phyloP scores from a whole-genome alignment of 2,113 vertebrate species.

The Ammodytes marinus region DNA sequence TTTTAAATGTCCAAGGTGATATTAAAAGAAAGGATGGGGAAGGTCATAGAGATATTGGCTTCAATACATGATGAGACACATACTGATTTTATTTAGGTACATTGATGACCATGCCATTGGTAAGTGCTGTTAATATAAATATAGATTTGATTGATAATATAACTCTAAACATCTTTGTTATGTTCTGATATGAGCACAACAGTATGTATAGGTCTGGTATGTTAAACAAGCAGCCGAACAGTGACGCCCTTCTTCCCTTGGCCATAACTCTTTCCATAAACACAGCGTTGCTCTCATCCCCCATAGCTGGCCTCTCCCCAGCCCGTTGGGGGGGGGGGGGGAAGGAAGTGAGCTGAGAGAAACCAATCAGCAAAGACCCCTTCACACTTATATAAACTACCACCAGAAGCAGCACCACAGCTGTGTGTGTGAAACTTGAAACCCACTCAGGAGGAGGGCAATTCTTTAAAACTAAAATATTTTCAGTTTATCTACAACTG shows the following conservation, averaged over 20 bases:
- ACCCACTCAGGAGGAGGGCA: not conserved
- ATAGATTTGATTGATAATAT: not conserved
- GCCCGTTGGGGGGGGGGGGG: slow-evolving; percentile 8
- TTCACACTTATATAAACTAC: not conserved
- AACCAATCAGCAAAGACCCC: not conserved
- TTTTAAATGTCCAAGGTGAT: too few species aligned
- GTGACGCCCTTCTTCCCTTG: not conserved
- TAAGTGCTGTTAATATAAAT: not conserved
- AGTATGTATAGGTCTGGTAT: not conserved
- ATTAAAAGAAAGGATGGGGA: not conserved
- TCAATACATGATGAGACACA: not conserved
- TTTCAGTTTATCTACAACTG: not conserved
- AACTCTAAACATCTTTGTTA: not conserved
- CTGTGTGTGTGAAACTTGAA: slow-evolving; percentile 10
- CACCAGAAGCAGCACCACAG: slow-evolving; percentile 14
- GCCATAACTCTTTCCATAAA: slow-evolving; percentile 43
- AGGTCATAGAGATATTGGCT: not conserved
- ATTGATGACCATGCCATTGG: not conserved
- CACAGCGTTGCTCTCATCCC: slow-evolving; percentile 25
- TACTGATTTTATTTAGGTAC: not conserved
- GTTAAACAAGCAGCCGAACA: slow-evolving; percentile 5
- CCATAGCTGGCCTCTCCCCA: slow-evolving; percentile 39
- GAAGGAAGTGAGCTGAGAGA: slow-evolving; percentile 21
- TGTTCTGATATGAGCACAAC: not conserved
- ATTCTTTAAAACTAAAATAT: not conserved